Conservation (phyloP, 2,888 invertebrate genomes). For the Volucella inanis region DNA sequence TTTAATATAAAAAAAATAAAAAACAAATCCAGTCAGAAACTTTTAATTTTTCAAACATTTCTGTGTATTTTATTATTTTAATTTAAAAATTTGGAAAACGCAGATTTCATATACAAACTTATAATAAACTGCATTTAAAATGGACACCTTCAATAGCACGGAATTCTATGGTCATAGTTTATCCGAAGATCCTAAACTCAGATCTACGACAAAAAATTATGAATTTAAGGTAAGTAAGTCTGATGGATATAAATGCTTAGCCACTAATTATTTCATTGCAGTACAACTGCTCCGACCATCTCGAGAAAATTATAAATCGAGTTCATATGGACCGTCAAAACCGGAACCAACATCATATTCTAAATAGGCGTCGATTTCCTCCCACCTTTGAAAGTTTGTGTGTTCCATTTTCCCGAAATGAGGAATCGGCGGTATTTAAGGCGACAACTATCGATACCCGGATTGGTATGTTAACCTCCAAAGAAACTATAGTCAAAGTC, state of each 20-base stretch:
- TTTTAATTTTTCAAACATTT: slow-evolving; percentile 37
- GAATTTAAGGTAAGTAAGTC: slow-evolving; percentile 76
- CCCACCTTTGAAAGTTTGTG: neutral
- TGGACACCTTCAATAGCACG: slow-evolving; percentile 76
- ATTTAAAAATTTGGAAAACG: neutral
- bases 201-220: slow-evolving; percentile 76
- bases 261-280: neutral
- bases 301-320: slow-evolving; percentile 45
- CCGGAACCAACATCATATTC: neutral
- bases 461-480: neutral
- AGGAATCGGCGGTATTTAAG: neutral
- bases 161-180: slow-evolving; percentile 76
- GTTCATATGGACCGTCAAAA: slow-evolving; percentile 49
- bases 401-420: neutral
- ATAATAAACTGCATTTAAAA: slow-evolving; percentile 29
- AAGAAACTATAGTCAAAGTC: slow-evolving; percentile 29
- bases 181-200: slow-evolving; percentile 76
- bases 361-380: neutral
- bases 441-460: slow-evolving; percentile 13
- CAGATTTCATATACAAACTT: slow-evolving; percentile 8
- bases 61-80: slow-evolving; percentile 34
- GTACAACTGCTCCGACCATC: slow-evolving; percentile 52
- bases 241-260: neutral
- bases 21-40: neutral
- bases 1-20: slow-evolving; percentile 7